These are phyloP conservation scores for Panthera uncia DNA, from an alignment of 2,113 vertebrate species.

Conservation along the genomic window DNA sequence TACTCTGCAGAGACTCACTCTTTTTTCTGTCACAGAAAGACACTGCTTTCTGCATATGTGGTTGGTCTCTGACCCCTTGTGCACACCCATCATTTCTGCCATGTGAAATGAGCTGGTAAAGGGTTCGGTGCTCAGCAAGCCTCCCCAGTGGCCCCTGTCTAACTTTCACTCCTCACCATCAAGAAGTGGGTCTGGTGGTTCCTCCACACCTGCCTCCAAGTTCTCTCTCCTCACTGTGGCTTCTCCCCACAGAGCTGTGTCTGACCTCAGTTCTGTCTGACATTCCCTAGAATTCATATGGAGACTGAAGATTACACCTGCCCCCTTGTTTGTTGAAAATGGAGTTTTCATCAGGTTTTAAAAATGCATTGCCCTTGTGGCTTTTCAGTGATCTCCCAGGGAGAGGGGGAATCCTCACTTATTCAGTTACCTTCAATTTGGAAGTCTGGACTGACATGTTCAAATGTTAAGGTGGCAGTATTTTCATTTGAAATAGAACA, in stretches of 20 bases:
- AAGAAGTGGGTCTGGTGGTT: not conserved
- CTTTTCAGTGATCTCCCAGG: not conserved
- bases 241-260: no score
- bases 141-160: not conserved
- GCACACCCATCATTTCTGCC: rapidly evolving
- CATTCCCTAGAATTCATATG: no score
- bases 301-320: not conserved
- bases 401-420: not conserved
- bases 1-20: not conserved
- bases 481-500: not conserved
- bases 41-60: not conserved
- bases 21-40: not conserved
- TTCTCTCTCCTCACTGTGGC: not conserved
- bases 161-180: not conserved
- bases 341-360: not conserved
- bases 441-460: not conserved
- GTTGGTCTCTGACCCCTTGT: not conserved
- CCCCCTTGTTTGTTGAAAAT: not conserved
- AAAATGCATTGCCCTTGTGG: not conserved
- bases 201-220: not conserved
- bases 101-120: not conserved
- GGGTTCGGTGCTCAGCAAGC: not conserved
- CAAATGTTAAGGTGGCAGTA: not conserved
- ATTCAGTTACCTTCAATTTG: not conserved
- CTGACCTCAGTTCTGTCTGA: not conserved